Evolutionary conservation across 37 sponge, comb jelly and placozoan genomes (phyloP), one percentile per base, ranked within the genome.

Genomic region (Petrosia ficiformis): DNA sequence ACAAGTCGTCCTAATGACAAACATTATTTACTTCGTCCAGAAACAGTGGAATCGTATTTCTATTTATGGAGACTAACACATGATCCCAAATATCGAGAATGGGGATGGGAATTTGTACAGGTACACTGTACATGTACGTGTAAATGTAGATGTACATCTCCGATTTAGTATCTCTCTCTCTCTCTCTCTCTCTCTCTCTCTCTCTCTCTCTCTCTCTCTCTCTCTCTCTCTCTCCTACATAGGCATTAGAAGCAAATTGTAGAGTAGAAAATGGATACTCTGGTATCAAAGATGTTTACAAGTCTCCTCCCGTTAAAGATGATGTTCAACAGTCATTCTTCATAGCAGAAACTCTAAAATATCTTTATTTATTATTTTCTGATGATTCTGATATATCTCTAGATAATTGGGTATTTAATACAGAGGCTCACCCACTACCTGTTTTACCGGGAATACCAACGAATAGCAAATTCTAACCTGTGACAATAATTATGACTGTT

Each of bases 401-500:
- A 52, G 87, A 87, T 68, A 19, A 75, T 22, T 96, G 88, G 82
- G 94, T 96, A 14, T 87, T 96, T 66, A 96, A 96, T 85, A 96
- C 97, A 31, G 97, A 96, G 72, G 97, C 97, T n/a, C 97, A 96
- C 68, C 97, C 97, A 73, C 76, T 96, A 30, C 97, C 97, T 0
- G 37, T 90, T 1, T 42, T 93, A 1, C 67, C 74, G 0, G 77
- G 68, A n/a, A 39, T 93, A 1, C 92, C 92, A 39, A 39, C 10
- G 21, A n/a, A n/a, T n/a, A n/a, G n/a, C n/a, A n/a, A n/a, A n/a
- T n/a, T n/a, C n/a, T n/a, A n/a, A n/a, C n/a, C n/a, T n/a, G n/a
- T n/a, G n/a, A n/a, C n/a, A n/a, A n/a, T n/a, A n/a, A n/a, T n/a
- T n/a, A n/a, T n/a, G n/a, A n/a, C n/a, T n/a, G n/a, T n/a, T n/a